Percentiles rank a stretch among this genome's conserved stretches.
These are phyloP conservation scores for Latrodectus geometricus DNA, from an alignment of 1,140 invertebrate genomes.

Conservation along the genomic window DNA sequence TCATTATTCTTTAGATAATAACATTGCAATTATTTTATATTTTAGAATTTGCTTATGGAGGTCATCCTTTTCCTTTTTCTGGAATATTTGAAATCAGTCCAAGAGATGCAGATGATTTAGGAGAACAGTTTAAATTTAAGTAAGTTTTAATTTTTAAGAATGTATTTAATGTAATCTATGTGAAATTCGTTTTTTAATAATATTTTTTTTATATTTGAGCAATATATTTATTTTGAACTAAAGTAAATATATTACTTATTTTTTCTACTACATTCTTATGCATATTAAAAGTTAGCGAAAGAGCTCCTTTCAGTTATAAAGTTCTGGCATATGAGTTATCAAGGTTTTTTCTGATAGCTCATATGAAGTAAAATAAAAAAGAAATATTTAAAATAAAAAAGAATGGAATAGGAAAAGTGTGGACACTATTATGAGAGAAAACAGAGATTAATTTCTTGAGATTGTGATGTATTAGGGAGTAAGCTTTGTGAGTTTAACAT, in stretches of 20 bases:
- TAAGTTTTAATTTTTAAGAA: slow-evolving; percentile 68
- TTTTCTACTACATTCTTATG: not conserved
- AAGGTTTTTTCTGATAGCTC: no score
- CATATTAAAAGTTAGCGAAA: not conserved
- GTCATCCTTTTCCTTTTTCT: slow-evolving; percentile 90
- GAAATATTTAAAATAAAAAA: no score
- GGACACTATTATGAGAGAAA: no score
- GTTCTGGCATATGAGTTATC: no score
- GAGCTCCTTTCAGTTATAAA: not conserved
- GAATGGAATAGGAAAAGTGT: no score
- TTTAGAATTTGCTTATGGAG: slow-evolving; percentile 96
- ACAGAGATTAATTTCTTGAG: no score
- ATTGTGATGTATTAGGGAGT: no score
- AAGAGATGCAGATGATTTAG: slow-evolving; percentile 93
- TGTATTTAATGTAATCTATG: not conserved
- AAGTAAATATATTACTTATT: no score
- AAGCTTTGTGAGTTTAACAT: no score
- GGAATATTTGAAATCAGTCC: slow-evolving; percentile 96
- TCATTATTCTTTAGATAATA: no score
- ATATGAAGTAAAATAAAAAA: no score
- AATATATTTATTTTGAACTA: not conserved
- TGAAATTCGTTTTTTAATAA: not conserved
- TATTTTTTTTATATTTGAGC: not conserved
- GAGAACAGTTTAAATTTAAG: slow-evolving; percentile 98
- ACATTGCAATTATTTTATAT: not conserved